phyloP scores from a whole-genome alignment of 1,140 invertebrate genomes.

The Heliothis virescens region DNA sequence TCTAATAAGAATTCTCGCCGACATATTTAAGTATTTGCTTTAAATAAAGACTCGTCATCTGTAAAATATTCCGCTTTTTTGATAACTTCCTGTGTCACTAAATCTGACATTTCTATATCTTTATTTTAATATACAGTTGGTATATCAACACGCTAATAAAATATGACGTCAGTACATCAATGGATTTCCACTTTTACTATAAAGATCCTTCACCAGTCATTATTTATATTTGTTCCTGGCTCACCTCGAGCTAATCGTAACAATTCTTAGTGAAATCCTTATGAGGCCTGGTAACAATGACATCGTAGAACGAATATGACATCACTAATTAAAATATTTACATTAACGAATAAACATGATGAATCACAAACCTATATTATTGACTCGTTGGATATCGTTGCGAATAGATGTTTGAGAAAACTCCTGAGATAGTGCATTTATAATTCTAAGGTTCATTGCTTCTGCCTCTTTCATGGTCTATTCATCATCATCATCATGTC shows the following conservation, averaged over 20 bases:
- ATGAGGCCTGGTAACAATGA: conserved; percentile 19
- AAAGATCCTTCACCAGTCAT: not conserved
- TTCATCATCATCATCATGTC: too few relatives aligned
- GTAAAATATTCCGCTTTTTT: too few relatives aligned
- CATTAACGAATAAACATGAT: conserved; percentile 17
- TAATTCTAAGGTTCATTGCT: not conserved
- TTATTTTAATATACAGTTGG: too few relatives aligned
- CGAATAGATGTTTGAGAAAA: not conserved
- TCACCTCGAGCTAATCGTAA: not conserved
- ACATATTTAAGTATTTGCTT: too few relatives aligned
- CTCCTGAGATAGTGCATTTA: not conserved
- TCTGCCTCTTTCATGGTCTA: too few relatives aligned
- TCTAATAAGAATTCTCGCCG: too few relatives aligned
- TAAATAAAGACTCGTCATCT: too few relatives aligned
- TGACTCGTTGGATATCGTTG: conserved; percentile 10
- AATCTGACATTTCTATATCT: too few relatives aligned
- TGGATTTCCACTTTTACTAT: too few relatives aligned
- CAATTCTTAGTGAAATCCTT: not conserved
- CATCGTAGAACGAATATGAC: conserved; percentile 1
- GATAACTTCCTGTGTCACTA: too few relatives aligned
- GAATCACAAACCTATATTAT: conserved; percentile 22
- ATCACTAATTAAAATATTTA: conserved; percentile 40
- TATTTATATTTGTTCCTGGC: not conserved
- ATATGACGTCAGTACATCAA: too few relatives aligned
- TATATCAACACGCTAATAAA: too few relatives aligned